These are phyloP conservation scores for Lagria hirta DNA, from an alignment of 2,888 invertebrate genomes.

Conservation along the genomic window DNA sequence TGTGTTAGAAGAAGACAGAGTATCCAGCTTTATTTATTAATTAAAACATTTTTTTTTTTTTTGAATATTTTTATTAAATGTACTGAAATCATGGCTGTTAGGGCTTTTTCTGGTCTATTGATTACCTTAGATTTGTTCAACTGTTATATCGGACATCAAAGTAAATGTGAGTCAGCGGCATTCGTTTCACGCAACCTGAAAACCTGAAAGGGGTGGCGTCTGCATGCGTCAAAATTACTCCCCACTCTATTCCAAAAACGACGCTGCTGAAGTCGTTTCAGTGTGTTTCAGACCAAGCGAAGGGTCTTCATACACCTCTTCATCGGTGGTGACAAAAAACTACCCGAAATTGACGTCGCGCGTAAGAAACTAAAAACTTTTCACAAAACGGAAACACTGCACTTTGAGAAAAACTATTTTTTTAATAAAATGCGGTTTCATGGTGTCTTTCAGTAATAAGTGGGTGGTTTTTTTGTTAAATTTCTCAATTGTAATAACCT, in stretches of 20 bases:
- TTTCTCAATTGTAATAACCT: conserved; percentile 2
- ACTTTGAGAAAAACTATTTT: too few species aligned
- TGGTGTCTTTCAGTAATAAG: conserved; percentile 4
- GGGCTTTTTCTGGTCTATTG: too few species aligned
- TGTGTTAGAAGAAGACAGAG: too few species aligned
- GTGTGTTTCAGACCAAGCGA: conserved; percentile 19
- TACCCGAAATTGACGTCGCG: conserved; percentile 7
- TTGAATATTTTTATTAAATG: too few species aligned
- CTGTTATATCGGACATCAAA: conserved; percentile 26
- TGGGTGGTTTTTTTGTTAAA: neutral
- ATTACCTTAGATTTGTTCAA: conserved; percentile 22
- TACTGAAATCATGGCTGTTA: too few species aligned
- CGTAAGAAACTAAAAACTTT: too few species aligned
- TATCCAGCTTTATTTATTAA: too few species aligned
- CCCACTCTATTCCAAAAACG: conserved; percentile 9
- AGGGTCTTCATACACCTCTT: conserved; percentile 5
- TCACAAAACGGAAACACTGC: too few species aligned
- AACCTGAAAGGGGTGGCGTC: conserved; percentile 28
- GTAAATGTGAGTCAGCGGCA: conserved; percentile 29
- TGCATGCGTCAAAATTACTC: conserved; percentile 30
- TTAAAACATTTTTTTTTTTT: too few species aligned
- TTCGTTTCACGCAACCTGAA: conserved; percentile 33
- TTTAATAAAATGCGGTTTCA: neutral
- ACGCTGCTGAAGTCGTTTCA: conserved; percentile 13
- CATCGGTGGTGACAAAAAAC: neutral